Evolutionary conservation across 2,888 invertebrate genomes (phyloP).

Genomic region (Eubasilissa splendida): DNA sequence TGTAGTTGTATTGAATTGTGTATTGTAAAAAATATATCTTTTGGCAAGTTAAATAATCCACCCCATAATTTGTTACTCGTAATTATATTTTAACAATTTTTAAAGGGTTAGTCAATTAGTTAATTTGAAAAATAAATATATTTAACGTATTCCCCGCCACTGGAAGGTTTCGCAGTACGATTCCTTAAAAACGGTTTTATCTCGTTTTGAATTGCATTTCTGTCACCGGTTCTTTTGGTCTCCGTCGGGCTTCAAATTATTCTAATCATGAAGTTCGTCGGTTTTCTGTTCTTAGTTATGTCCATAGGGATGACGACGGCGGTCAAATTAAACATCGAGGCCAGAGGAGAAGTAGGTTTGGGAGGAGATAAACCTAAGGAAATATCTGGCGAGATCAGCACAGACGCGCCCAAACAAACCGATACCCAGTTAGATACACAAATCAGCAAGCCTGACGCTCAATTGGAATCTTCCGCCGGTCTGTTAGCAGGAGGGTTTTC

Average conservation of each 20-base stretch:
- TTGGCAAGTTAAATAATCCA: no score
- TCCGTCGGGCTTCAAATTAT: not conserved
- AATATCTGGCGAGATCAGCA: not conserved
- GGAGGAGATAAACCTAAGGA: not conserved
- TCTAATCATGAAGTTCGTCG: not conserved
- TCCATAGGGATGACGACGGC: not conserved
- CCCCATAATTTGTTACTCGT: no score
- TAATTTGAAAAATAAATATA: not conserved
- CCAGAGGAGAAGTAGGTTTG: not conserved
- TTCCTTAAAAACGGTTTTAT: constrained; percentile 1
- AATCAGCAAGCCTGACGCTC: no score
- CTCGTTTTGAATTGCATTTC: not conserved
- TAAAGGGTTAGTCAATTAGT: not conserved
- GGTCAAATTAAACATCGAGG: not conserved
- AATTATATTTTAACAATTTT: no score
- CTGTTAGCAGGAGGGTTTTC: no score
- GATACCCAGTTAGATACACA: no score
- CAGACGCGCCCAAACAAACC: not conserved
- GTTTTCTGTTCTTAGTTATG: not conserved
- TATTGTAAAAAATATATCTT: no score
- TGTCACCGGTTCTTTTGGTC: not conserved
- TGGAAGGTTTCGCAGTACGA: not conserved
- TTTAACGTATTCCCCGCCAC: no score
- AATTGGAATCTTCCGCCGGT: no score
- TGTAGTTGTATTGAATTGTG: no score